Base-by-base conservation (phyloP, 2,113 vertebrate species). In the Pavo muticus region DNA sequence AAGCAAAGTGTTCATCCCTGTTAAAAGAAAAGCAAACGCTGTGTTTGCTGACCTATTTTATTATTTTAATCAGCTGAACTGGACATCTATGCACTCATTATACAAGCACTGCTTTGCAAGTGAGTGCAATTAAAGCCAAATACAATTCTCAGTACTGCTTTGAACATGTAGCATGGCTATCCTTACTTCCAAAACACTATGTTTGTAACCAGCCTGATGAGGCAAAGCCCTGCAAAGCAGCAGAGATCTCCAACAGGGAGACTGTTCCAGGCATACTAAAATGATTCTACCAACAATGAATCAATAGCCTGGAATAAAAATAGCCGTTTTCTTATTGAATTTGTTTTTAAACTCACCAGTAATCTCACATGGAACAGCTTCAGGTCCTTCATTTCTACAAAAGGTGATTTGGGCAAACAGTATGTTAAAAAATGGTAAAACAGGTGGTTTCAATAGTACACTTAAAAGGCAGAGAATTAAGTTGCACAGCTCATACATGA, bases 1-100 rank as follows among this genome's bases (percentile, higher is more conserved):
- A 96, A 98, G 98, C 91, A 98, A 90, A 39, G 97, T 98, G 79
- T 83, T 97, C 98, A 98, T 98, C 44, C 98, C 98, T 98, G 96
- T 47, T 1, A 7, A 90, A 70, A 96, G 50, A 91, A 93, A 95
- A 81, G 54, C 14, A 82, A 97, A 73, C 1, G 45, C 6, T 59
- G 29, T 44, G n/a, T 54, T 50, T 69, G 44, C 61, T 71, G 6
- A 6, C 2, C 39, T 61, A 1, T 37, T 70, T 73, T 30, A 10
- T 60, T n/a, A n/a, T 29, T 35, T 90, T 73, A 64, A 72, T 45
- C n/a, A 30, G 45, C 45, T 11, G 19, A 56, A 52, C 21, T 86
- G 68, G 59, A 85, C 32, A 54, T 16, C 27, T 48, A 15, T 2
- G 29, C 2, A 1, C 37, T 73, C 1, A 0, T 39, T 74, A 77